Conservation (phyloP, 2,797 vertebrate genomes). For the Babyrousa celebensis region DNA sequence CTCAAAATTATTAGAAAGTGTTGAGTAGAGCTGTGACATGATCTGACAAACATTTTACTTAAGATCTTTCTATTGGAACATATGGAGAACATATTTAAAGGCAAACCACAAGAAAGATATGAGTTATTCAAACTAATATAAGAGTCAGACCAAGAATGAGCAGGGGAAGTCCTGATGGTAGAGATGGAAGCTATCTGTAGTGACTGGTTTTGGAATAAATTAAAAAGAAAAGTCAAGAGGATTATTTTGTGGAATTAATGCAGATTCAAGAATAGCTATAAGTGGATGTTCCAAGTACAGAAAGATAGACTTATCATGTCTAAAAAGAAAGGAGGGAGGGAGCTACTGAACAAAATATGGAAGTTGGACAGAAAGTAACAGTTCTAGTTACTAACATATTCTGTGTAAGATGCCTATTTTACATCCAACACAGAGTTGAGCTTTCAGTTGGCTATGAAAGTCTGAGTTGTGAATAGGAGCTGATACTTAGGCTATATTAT, state of each 20-base stretch:
- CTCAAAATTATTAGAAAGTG: constrained; percentile 1
- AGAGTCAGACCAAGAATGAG: neutral
- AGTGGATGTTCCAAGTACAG: neutral
- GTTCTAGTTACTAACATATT: neutral
- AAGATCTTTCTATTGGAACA: neutral
- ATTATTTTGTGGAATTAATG: neutral
- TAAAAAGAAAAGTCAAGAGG: neutral
- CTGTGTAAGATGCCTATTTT: neutral
- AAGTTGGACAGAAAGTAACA: neutral
- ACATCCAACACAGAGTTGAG: neutral
- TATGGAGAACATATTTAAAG: neutral
- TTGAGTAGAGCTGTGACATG: neutral
- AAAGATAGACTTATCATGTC: neutral
- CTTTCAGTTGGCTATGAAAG: neutral
- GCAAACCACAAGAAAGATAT: neutral
- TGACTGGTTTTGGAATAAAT: neutral
- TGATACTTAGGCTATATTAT: neutral
- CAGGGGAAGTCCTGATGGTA: neutral
- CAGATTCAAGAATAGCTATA: neutral
- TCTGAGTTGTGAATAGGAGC: neutral
- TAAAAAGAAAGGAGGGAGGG: neutral
- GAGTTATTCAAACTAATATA: neutral
- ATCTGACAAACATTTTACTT: neutral
- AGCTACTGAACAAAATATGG: neutral
- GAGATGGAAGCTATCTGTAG: neutral